Percentiles rank a stretch among this genome's conserved stretches.
Conservation (phyloP, 2,888 invertebrate genomes). For the Lepidochitona cinerea region DNA sequence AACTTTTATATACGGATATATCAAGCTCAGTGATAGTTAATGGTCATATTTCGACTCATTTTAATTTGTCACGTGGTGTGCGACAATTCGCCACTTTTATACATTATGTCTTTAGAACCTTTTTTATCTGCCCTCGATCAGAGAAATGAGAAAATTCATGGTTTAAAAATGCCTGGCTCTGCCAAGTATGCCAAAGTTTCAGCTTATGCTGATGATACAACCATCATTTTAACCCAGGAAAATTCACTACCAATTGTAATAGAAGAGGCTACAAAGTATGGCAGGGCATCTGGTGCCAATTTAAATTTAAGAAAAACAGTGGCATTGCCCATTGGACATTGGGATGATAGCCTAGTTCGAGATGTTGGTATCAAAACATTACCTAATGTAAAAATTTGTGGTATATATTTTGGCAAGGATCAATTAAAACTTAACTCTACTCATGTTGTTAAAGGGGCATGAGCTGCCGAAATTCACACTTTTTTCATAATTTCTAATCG, state of each 20-base stretch:
- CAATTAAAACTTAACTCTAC: too few species aligned
- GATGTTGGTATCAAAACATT: too few species aligned
- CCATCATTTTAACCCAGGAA: neutral
- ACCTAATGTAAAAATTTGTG: too few species aligned
- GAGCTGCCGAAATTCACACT: too few species aligned
- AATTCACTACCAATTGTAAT: neutral
- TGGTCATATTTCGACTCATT: neutral
- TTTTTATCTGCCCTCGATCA: neutral
- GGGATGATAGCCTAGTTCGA: too few species aligned
- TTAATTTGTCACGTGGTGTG: neutral
- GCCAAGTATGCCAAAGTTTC: conserved; percentile 9
- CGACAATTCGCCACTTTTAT: neutral
- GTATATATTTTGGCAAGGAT: too few species aligned
- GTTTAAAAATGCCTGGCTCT: conserved; percentile 19
- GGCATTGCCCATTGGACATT: conserved; percentile 28
- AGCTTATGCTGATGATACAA: conserved; percentile 18
- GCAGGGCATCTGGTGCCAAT: conserved; percentile 25
- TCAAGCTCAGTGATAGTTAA: neutral
- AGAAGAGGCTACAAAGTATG: neutral
- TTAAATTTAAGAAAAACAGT: conserved; percentile 27
- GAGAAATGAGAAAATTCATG: conserved; percentile 4
- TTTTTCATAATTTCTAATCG: too few species aligned
- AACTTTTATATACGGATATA: conserved; percentile 29
- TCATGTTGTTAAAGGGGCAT: too few species aligned
- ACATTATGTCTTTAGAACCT: neutral